Evolutionary conservation across 2,113 vertebrate genomes (phyloP).

Genomic region (Anhinga rufa): DNA sequence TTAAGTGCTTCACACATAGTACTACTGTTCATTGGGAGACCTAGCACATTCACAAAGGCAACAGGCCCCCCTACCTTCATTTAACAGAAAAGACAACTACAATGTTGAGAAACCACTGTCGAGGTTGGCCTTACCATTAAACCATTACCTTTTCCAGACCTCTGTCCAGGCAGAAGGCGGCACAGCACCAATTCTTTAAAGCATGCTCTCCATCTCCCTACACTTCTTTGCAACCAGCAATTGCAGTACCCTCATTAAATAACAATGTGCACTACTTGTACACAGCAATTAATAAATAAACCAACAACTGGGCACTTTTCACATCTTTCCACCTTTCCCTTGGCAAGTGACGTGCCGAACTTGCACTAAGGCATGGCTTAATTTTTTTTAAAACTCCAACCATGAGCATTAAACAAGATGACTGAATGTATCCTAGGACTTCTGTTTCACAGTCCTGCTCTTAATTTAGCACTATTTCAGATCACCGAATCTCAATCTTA

Average conservation of each 20-base stretch:
- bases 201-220: not conserved
- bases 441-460: not conserved
- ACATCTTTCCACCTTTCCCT: not conserved
- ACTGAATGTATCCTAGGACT: not conserved
- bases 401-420: not conserved
- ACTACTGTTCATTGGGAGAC: not conserved
- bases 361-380: not conserved
- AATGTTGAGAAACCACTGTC: not conserved
- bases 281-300: constrained; percentile 30
- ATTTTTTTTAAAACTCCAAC: not conserved
- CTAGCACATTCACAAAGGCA: not conserved
- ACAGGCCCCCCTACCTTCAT: not conserved
- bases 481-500: not conserved
- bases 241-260: not conserved
- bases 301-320: not conserved
- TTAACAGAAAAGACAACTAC: not conserved
- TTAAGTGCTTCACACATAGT: not conserved
- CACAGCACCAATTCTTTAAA: not conserved
- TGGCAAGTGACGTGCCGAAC: not conserved
- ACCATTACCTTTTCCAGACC: not conserved
- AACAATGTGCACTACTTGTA: not conserved
- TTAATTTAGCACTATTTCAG: constrained; percentile 1
- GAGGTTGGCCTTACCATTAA: not conserved
- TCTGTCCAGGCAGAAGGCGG: not conserved
- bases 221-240: not conserved